These are phyloP conservation scores for Helarctos malayanus DNA, from an alignment of 2,797 vertebrate genomes.

Conservation along the genomic window DNA sequence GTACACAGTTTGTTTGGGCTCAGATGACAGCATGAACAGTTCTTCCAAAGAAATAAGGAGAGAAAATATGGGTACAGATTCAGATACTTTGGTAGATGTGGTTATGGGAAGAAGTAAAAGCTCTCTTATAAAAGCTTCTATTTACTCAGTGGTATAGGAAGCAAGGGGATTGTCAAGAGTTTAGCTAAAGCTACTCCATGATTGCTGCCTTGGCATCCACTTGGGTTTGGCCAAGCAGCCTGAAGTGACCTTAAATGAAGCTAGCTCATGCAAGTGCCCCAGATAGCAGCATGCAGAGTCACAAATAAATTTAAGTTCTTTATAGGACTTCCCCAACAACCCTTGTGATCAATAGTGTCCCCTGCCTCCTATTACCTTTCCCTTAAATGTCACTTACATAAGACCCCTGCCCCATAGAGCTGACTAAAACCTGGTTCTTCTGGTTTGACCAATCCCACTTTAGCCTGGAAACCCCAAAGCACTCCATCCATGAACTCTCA, in stretches of 20 bases:
- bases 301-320: neutral
- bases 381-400: neutral
- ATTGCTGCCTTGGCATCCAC: neutral
- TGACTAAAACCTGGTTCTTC: neutral
- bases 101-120: neutral
- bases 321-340: neutral
- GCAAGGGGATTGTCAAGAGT: neutral
- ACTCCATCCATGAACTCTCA: neutral
- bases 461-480: neutral
- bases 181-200: neutral
- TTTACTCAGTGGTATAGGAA: neutral
- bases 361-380: neutral
- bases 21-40: slow-evolving; percentile 1
- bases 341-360: neutral
- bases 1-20: neutral
- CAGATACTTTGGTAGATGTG: neutral
- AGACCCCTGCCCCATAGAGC: neutral
- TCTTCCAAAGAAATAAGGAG: slow-evolving; percentile 18
- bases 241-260: neutral
- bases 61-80: neutral
- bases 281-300: neutral
- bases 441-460: neutral
- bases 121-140: neutral
- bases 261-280: neutral
- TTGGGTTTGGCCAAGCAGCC: neutral